Evolutionary conservation across 1,140 invertebrate species (phyloP), one percentile per base, ranked within the genome.

Genomic region (Elymnias hypermnestra): DNA sequence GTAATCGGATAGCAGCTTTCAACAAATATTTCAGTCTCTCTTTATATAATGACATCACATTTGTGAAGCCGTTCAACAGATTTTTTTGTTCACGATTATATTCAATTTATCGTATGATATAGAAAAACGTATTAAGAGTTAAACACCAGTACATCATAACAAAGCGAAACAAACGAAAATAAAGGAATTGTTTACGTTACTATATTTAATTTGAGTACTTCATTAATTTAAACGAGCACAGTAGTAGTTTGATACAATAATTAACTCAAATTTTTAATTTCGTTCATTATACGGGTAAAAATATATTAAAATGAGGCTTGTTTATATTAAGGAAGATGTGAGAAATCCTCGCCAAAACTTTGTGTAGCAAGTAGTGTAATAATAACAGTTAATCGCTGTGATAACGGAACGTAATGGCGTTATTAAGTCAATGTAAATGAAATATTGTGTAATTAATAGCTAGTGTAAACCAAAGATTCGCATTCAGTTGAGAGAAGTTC

Each of bases 1-100:
- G 70, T 76, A 76, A 76, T 73, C 64, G 57, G 72, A 76, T 73
- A 76, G 61, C 63, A 58, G 72, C 70, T 73, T 72, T 73, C 70
- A 69, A 54, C 70, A 58, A 65, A 72, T 65, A 69, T 73, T 69
- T 68, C 58, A 57, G 56, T 51, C 53, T 63, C 63, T 69, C 5
- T 21, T 57, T 65, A 63, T 65, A 69, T 69, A 63, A 70, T 61
- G 52, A 42, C 23, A 50, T 61, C 38, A 60, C 60, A 59, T 70
- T 67, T 60, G 57, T 49, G 56, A 59, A 56, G 47, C 33, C 12
- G 18, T 7, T 5, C 3, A 3, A 36, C 33, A 49, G 52, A 50
- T 51, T 42, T 23, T 26, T 29, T 29, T 13, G 22, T 40, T 17
- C 5, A 35, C 31, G 39, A 19, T 23, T 35, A 40, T 14, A 38